These are phyloP conservation scores for Drosophila leontia DNA, from an alignment of 1,140 invertebrate species.

Conservation along the genomic window DNA sequence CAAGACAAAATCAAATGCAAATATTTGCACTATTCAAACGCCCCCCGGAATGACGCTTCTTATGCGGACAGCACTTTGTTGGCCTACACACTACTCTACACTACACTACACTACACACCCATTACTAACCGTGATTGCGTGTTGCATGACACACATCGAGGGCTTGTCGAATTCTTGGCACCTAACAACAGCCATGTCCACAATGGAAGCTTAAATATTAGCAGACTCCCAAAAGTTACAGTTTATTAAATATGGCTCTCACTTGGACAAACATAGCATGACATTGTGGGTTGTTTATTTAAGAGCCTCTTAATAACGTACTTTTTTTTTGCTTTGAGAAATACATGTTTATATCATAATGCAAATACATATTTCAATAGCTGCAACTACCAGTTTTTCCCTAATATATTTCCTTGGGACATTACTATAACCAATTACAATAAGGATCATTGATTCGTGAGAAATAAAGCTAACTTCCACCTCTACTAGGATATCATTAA, in stretches of 20 bases:
- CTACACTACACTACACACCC: slow-evolving; percentile 11
- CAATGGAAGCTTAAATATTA: slow-evolving; percentile 18
- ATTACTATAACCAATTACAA: background rate
- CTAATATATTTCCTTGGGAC: background rate
- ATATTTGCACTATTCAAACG: slow-evolving; percentile 26
- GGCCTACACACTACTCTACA: slow-evolving; percentile 19
- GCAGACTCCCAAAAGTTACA: slow-evolving; percentile 2
- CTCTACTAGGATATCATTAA: no score
- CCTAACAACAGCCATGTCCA: slow-evolving; percentile 27
- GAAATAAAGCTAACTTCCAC: no score
- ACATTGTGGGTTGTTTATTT: background rate
- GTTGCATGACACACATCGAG: slow-evolving; percentile 37
- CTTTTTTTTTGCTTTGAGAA: background rate
- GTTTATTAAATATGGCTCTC: background rate
- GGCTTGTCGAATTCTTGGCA: slow-evolving; percentile 19
- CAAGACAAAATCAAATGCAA: slow-evolving; percentile 32
- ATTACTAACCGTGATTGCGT: slow-evolving; percentile 47
- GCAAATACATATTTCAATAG: background rate
- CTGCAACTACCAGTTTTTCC: background rate
- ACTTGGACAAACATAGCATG: background rate
- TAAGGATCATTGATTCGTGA: no score
- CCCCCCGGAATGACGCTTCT: slow-evolving; percentile 6
- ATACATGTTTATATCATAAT: background rate
- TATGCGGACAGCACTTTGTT: slow-evolving; percentile 21
- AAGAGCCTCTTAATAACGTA: background rate